Evolutionary conservation across 2,888 invertebrate species (phyloP), one percentile per base, ranked within the genome.

Genomic region (Sabatieria punctata): DNA sequence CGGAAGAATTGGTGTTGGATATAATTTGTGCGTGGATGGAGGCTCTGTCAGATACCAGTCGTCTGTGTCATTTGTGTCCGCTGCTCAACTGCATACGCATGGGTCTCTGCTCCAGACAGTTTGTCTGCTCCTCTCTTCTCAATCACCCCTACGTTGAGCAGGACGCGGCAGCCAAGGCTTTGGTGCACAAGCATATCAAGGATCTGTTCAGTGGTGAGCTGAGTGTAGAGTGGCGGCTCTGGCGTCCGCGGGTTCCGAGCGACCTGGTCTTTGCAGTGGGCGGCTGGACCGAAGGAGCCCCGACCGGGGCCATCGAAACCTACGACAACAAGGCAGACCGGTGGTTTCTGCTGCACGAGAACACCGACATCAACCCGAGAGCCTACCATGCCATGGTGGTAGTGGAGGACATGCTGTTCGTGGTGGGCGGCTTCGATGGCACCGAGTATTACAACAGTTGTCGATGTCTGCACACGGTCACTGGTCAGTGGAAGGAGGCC

Each of bases 381-480:
- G 81, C 82, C 0, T 83, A 83, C 63, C 82, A 83, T 61, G 82
- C 80, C 0, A 69, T 81, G n/a, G 64, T 65, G 8, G 55, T 60
- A 2, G 50, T 68, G 19, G 55, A 60, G 24, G 56, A 59, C 2
- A 50, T 56, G 18, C 61, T 71, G 11, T 71, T 67, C 55, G 60
- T 70, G 46, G 59, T 71, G 21, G 71, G 71, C 2, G 71, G 70
- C 4, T 71, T 68, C 52, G 67, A 71, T 51, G 69, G 70, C 2
- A 60, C 57, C 15, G 59, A 65, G 22, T 70, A 70, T 51, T 65
- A 66, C 52, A 71, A 67, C 55, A 38, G 38, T 13, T 36, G 2
- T 19, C 45, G 39, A 19, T 22, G 23, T n/a, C 45, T 37, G 15
- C 38, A 49, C 22, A 24, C 44, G 15, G 43, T 46, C 13, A 45